Evolutionary conservation across 2,888 invertebrate species (phyloP), one percentile per base, ranked within the genome.

Genomic region (Epinotia nisella): DNA sequence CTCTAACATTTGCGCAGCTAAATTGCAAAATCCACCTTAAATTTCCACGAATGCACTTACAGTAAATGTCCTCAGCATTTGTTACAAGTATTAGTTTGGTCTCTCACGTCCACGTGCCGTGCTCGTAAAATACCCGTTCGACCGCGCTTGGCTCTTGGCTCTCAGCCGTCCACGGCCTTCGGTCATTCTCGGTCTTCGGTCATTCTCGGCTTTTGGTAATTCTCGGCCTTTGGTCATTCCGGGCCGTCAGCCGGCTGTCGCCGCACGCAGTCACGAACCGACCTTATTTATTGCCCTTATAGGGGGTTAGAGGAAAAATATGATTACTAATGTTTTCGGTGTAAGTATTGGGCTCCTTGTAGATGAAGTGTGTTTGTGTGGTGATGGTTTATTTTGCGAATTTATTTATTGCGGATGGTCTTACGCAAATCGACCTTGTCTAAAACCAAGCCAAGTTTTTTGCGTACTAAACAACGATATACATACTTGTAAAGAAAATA

Each of bases 241-340:
- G 29, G 58, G 29, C 59, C 53, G 55, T 41, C 21, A 24, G 17
- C 21, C 59, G 49, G 53, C 29, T 49, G 45, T 49, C 45, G 66
- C 1, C 53, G 65, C 67, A 67, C 70, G 24, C 59, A 29, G 39
- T 64, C 60, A 61, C 49, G 64, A 45, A 67, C 29, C 58, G 19
- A 53, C 74, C 66, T 69, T 83, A 86, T 85, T 86, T 86, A 85
- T 85, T 72, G 78, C 80, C 77, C 79, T 81, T 85, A 86, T 84
- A 85, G 85, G 85, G 83, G 84, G 82, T 85, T 84, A 85, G 77
- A 81, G 68, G 68, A 51, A 55, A 73, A 69, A 73, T 73, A 73
- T 59, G 58, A 69, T 41, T 73, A 73, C 69, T 73, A 73, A 73
- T 45, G 64, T 59, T 64, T 51, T 65, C 29, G 21, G 67, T 56